These are phyloP conservation scores for Macrosteles quadrilineatus DNA, from an alignment of 1,140 invertebrate species.

Conservation along the genomic window DNA sequence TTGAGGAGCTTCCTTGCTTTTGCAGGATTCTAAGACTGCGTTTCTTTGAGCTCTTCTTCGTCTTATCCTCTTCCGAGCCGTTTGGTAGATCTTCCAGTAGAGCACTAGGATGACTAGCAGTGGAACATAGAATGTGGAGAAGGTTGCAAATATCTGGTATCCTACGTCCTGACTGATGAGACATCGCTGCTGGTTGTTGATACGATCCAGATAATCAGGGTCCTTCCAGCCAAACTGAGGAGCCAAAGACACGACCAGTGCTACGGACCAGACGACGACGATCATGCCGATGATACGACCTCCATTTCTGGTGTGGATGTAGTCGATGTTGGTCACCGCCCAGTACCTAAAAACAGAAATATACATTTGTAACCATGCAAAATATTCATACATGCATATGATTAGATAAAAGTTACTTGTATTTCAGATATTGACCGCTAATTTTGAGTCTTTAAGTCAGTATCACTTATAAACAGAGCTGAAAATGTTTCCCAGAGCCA, in stretches of 20 bases:
- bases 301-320: conserved; percentile 84
- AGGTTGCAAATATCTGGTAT: conserved; percentile 81
- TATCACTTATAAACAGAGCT: no score
- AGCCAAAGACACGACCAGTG: conserved; percentile 89
- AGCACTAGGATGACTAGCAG: conserved; percentile 84
- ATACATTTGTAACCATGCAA: no score
- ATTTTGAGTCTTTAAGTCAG: no score
- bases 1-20: neutral
- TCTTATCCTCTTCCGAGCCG: conserved; percentile 77
- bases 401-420: no score
- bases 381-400: no score
- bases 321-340: conserved; percentile 94
- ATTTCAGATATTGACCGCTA: no score
- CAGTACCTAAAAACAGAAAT: conserved; percentile 60
- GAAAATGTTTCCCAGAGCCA: no score
- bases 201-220: conserved; percentile 77
- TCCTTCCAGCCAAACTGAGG: conserved; percentile 94
- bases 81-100: conserved; percentile 91
- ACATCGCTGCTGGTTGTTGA: conserved; percentile 61
- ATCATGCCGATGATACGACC: conserved; percentile 89
- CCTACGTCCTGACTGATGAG: conserved; percentile 91
- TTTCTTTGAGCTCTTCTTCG: conserved; percentile 53
- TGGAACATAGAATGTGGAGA: conserved; percentile 90
- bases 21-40: conserved; percentile 14
- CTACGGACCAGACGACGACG: conserved; percentile 85